A percentile compares a stretch with the other conserved stretches of the same genome.
Evolutionary conservation across 1,140 invertebrate species (phyloP).

Genomic region (Drosophila nasuta): DNA sequence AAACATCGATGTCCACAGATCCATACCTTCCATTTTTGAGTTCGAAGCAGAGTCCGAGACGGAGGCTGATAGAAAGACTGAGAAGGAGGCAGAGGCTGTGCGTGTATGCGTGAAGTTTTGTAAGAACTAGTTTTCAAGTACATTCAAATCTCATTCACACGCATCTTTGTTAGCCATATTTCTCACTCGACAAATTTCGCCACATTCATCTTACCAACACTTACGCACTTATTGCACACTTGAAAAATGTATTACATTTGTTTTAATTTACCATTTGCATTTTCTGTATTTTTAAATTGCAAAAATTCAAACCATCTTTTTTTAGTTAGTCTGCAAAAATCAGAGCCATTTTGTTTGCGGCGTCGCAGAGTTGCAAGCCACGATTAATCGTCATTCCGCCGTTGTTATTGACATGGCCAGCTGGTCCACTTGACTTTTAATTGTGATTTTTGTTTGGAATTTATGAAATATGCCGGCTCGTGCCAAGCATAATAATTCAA

Average conservation of each 20-base stretch:
- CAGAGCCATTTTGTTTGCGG: slow-evolving; percentile 77
- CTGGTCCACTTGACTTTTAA: slow-evolving; percentile 1
- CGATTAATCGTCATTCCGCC: slow-evolving; percentile 21
- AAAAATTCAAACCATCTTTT: slow-evolving; percentile 49
- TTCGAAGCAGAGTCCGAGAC: too few relatives aligned
- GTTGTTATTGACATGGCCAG: slow-evolving; percentile 11
- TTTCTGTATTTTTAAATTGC: slow-evolving; percentile 16
- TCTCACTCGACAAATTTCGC: slow-evolving; percentile 16
- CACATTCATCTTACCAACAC: slow-evolving; percentile 25
- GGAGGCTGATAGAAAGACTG: slow-evolving; percentile 19
- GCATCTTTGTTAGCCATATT: slow-evolving; percentile 23
- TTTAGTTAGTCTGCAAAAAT: slow-evolving; percentile 63
- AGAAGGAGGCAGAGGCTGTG: slow-evolving; percentile 21
- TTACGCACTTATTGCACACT: slow-evolving; percentile 21
- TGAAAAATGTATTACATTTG: slow-evolving; percentile 1
- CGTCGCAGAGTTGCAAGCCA: slow-evolving; percentile 50
- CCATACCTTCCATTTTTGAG: slow-evolving; percentile 74
- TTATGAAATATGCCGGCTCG: slow-evolving; percentile 15
- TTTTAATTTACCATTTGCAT: slow-evolving; percentile 21
- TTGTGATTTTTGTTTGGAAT: slow-evolving; percentile 6
- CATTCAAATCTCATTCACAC: slow-evolving; percentile 50
- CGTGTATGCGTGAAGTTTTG: slow-evolving; percentile 44
- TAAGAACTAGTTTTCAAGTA: slow-evolving; percentile 68
- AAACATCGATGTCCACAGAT: slow-evolving; percentile 81
- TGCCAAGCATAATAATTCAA: slow-evolving; percentile 49